Evolutionary conservation across 1,140 invertebrate species (phyloP), one percentile per base, ranked within the genome.

Genomic region (Drosophila bocki): DNA sequence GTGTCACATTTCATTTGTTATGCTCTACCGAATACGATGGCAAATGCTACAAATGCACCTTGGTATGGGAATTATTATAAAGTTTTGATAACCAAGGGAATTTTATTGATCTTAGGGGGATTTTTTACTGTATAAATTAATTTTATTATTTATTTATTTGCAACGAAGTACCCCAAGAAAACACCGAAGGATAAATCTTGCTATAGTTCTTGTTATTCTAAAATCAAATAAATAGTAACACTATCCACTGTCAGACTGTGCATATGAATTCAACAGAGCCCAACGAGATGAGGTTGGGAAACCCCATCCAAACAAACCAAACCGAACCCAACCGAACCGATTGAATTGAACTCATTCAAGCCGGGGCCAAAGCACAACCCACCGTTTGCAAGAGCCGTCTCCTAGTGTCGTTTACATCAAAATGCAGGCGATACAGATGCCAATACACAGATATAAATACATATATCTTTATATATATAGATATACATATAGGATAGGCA

Each of bases 1-100:
- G 84, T 88, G 84, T 90, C 85, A 90, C 78, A 81, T 88, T 88
- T 84, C 84, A 88, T 88, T 84, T 88, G 85, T 78, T 80, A 75
- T 78, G 77, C 80, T 78, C 74, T 80, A 72, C 58, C 82, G 61
- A 54, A 63, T 80, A 39, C 61, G 80, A 82, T 74, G 62, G 39
- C 59, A 67, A 60, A 58, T 77, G n/a, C 15, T n/a, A 56, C 35
- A 60, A 56, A 8, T 57, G 61, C 56, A 70, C 83, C 29, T 37
- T 59, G 75, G 61, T 54, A 0, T n/a, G 19, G 37, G 13, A 22
- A 39, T 22, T 26, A 26, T 13, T 12, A 39, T 26, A 26, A 57
- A 47, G 45, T 26, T 22, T 1, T 6, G 6, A 22, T 35, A 19
- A 13, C 2, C 12, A 7, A 3, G 19, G 17, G 12, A 33, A 33